These are phyloP conservation scores for Bombyx mori DNA, from an alignment of 1,140 invertebrate genomes.

Conservation along the genomic window ASM3026992v2 NC_085107.1:7682001-7682500, in stretches of 20 bases:
- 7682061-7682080: conserved; percentile 5
- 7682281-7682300: conserved; percentile 94
- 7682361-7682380: too few species aligned
- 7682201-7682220: conserved; percentile 95
- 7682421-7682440: too few species aligned
- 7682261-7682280: conserved; percentile 99
- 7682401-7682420: too few species aligned
- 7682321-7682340: conserved; percentile 2
- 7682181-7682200: conserved; percentile 94
- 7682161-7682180: conserved; percentile 84
- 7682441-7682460: too few species aligned
- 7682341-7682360: too few species aligned
- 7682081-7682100: conserved; percentile 21
- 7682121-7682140: conserved; percentile 41
- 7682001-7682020: too few species aligned
- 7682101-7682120: conserved; percentile 31
- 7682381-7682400: too few species aligned
- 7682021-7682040: not conserved
- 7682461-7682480: too few species aligned
- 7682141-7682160: conserved; percentile 95
- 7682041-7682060: not conserved
- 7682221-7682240: conserved; percentile 97
- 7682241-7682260: conserved; percentile 98
- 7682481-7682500: too few species aligned
- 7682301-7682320: conserved; percentile 77